Percentiles rank a stretch among this genome's conserved stretches.
phyloP scores from a whole-genome alignment of 2,888 invertebrate species.

The Eupeodes luniger region DNA sequence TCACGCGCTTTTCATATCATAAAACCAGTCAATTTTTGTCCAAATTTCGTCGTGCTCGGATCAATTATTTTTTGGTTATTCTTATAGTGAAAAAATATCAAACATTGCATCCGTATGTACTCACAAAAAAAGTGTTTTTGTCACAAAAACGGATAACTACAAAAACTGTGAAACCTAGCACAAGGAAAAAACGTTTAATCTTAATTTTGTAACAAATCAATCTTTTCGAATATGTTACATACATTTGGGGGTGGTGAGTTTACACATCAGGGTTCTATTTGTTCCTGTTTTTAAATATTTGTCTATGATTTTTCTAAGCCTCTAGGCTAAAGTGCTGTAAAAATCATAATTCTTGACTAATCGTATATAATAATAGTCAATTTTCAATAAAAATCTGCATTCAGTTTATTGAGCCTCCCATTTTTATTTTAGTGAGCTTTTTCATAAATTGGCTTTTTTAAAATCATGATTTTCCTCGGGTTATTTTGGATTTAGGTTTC shows the following conservation, averaged over 20 bases:
- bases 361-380: neutral
- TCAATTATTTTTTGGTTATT: slow-evolving; percentile 28
- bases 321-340: neutral
- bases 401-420: slow-evolving; percentile 35
- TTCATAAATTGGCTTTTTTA: slow-evolving; percentile 8
- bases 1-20: slow-evolving; percentile 58
- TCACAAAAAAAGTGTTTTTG: slow-evolving; percentile 7
- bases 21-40: slow-evolving; percentile 60
- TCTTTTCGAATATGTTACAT: slow-evolving; percentile 71
- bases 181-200: neutral
- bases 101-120: slow-evolving; percentile 46
- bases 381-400: slow-evolving; percentile 38
- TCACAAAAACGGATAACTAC: slow-evolving; percentile 24
- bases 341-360: slow-evolving; percentile 4
- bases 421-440: slow-evolving; percentile 50
- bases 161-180: neutral
- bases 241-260: slow-evolving; percentile 72
- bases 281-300: neutral
- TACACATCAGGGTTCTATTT: slow-evolving; percentile 1
- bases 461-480: slow-evolving; percentile 10
- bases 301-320: neutral
- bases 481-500: slow-evolving; percentile 14
- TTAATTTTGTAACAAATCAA: slow-evolving; percentile 53
- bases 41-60: slow-evolving; percentile 60
- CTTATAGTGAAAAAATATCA: slow-evolving; percentile 42